Evolutionary conservation across 2,888 invertebrate species (phyloP), one percentile per base, ranked within the genome.

Genomic region (Pteria penguin): DNA sequence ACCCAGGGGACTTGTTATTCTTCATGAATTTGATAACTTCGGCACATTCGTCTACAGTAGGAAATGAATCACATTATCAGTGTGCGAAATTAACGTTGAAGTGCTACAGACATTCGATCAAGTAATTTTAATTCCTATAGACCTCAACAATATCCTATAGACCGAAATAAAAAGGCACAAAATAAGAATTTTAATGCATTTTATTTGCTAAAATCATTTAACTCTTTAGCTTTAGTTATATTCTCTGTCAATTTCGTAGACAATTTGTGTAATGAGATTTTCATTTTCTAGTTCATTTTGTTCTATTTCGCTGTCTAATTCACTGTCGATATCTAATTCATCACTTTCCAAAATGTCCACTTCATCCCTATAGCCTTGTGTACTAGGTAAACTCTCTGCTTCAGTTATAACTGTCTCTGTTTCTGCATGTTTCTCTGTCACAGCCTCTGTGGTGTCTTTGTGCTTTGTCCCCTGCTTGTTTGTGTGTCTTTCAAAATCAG

Each of bases 91-190:
- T 18, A 4, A 61, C 60, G 31, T 61, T 71, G 1, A 71, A 31
- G 8, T 71, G 18, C 26, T 61, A 71, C 52, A 71, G 22, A 61
- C n/a, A 52, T 29, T 71, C 45, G 14, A 62, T 61, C 3, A 61
- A 36, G 18, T 60, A 18, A 4, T 61, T 54, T 61, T 61, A 71
- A 0, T 31, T 26, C 8, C n/a, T 14, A 3, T 62, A 27, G n/a
- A n/a, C n/a, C 45, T 45, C 45, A 45, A 18, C 18, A 45, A 14
- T 45, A 14, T 45, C 45, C 45, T 45, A 45, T 45, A 45, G 45
- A 45, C 45, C 45, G 45, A 45, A 45, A 45, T 45, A 45, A 45
- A 45, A 45, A 45, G 45, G 45, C 45, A 45, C 45, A 45, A 45
- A 45, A 45, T 45, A 8, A 45, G 8, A 14, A 45, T 45, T 45